phyloP scores from a whole-genome alignment of 2,888 invertebrate genomes.

The Sepioteuthis lessoniana region DNA sequence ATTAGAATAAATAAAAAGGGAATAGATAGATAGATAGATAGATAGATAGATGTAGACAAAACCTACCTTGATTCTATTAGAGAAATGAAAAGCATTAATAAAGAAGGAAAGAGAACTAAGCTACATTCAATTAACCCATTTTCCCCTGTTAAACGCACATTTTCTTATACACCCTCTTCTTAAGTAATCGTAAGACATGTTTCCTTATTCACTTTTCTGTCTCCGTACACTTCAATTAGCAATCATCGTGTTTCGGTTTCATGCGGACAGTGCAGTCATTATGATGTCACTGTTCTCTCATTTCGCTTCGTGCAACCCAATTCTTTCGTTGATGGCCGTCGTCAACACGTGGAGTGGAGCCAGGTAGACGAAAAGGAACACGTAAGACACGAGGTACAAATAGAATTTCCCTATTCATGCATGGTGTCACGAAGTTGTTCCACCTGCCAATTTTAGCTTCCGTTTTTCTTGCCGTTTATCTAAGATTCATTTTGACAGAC shows the following conservation, averaged over 20 bases:
- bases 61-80: neutral
- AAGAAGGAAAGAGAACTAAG: neutral
- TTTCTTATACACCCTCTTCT: too few relatives aligned
- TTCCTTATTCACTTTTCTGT: neutral
- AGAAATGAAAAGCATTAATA: neutral
- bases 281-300: neutral
- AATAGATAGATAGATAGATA: neutral
- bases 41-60: neutral
- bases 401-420: too few relatives aligned
- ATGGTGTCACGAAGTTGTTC: too few relatives aligned
- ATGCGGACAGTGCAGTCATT: neutral
- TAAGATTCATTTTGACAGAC: too few relatives aligned
- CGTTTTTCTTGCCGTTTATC: too few relatives aligned
- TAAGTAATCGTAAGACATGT: neutral
- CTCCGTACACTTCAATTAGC: neutral
- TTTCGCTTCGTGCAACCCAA: neutral
- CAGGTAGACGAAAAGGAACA: too few relatives aligned
- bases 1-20: too few relatives aligned
- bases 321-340: neutral
- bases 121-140: too few relatives aligned
- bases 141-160: too few relatives aligned
- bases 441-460: too few relatives aligned
- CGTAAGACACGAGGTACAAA: too few relatives aligned
- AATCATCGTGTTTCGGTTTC: neutral
- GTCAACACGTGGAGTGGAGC: too few relatives aligned